Percentiles rank a stretch among this genome's conserved stretches.
These are phyloP conservation scores for Trichogramma dendrolimi DNA, from an alignment of 2,888 invertebrate genomes.

Conservation along the genomic window DNA sequence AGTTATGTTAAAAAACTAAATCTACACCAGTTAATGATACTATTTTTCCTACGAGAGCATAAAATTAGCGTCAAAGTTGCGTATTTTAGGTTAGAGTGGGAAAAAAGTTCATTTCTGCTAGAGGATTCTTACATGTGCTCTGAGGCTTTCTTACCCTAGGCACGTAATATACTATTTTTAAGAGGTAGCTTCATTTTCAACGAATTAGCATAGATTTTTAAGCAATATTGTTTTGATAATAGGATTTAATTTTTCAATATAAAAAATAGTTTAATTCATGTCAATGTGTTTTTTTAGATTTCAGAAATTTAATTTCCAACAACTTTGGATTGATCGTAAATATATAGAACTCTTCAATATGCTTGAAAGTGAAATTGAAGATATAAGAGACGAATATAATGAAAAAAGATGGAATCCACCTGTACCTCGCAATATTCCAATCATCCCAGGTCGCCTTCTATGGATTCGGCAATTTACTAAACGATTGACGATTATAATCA, in stretches of 20 bases:
- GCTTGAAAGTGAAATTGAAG: constrained; percentile 67
- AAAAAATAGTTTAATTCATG: neutral
- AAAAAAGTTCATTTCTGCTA: too few species aligned
- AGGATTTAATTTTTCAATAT: neutral
- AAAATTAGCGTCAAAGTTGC: too few species aligned
- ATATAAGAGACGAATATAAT: constrained; percentile 72
- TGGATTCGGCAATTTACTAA: constrained; percentile 79
- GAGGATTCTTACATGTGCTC: too few species aligned
- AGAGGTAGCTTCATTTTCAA: neutral
- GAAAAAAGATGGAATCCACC: constrained; percentile 71
- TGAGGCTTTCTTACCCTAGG: too few species aligned
- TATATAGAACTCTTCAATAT: constrained; percentile 67
- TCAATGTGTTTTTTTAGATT: constrained; percentile 55
- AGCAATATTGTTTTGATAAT: neutral
- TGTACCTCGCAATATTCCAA: constrained; percentile 72
- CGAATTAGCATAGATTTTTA: neutral
- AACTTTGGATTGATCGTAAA: constrained; percentile 70
- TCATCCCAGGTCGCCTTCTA: constrained; percentile 73
- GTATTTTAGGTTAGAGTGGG: too few species aligned
- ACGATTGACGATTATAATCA: constrained; percentile 73
- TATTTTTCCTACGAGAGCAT: too few species aligned
- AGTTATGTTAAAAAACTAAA: too few species aligned
- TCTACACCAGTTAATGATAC: too few species aligned
- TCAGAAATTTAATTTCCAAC: constrained; percentile 68
- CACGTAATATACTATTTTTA: too few species aligned